Evolutionary conservation across 2,797 vertebrate species (phyloP), one percentile per base, ranked within the genome.

Genomic region (Mionectes olivaceus): DNA sequence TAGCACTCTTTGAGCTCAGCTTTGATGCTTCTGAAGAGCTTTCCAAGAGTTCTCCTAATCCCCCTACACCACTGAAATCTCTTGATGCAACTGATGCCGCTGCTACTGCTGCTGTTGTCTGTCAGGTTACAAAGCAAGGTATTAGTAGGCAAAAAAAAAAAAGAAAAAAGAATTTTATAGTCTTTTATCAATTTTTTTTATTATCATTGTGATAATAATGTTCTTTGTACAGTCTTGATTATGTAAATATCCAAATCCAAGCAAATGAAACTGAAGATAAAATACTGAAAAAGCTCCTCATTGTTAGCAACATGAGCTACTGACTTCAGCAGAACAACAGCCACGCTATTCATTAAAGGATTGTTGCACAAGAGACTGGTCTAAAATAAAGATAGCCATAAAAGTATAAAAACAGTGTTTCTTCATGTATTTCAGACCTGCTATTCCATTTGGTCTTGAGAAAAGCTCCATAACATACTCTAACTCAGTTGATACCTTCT

Each of bases 1-100:
- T 99, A 90, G 99, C 99, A 95, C 99, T 99, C 97, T 99, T 99
- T 76, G 99, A 99, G 96, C 99, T 99, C 94, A 99, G 97, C 93
- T 99, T 99, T 43, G 99, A 99, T 71, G 96, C 95, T 64, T 98
- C 98, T 23, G 99, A 99, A 76, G 99, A 99, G 95, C 98, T 99
- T 91, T 99, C 99, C 10, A 98, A 96, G 71, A 98, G 98, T 73
- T 98, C 98, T 95, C 98, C 98, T 91, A 98, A 76, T 50, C 98
- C 98, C 25, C 98, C 98, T 71, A 98, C 97, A 47, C 98, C 98
- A 37, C 97, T 98, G 83, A 96, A 98, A 97, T 98, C 98, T 94
- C 98, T 98, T 37, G 97, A 97, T 68, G 97, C 97, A 59, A 98
- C 98, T 3, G 97, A 98, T 25, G 97, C 96, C 5, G 98, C 99